Base-by-base conservation (phyloP, 2,888 invertebrate genomes). In the Cynaeus angustus region DNA sequence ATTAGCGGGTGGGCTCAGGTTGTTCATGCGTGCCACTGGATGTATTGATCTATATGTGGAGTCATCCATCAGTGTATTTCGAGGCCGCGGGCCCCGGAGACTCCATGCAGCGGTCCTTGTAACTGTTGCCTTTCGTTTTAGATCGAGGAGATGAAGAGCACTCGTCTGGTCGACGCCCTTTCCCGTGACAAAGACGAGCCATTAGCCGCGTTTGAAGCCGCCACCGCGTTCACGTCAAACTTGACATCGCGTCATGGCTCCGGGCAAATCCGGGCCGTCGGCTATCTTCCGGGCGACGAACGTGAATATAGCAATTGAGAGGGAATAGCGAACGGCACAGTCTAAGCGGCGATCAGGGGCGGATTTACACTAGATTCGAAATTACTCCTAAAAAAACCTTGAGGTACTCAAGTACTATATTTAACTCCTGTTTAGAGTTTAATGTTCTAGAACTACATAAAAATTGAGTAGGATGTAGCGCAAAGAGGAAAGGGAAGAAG, bases 1-100 rank as follows among this genome's bases (percentile, higher is more conserved):
- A 82, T 82, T 82, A 83, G 79, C 79, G 78, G 75, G 71, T 74
- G 71, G 75, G 73, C 70, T 74, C 74, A 72, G 79, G 79, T 80
- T 82, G 82, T 82, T 81, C 82, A 82, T 83, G 83, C 83, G 83
- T 83, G 83, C 77, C 80, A 74, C 76, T 77, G 78, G 78, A 80
- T 81, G 82, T 82, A 83, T 83, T 82, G 83, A 83, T 83, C 82
- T 82, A 82, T 81, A 81, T 82, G 81, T 83, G 81, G 81, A 83
- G 83, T 82, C 83, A 83, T 83, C 83, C 83, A 83, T 83, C 83
- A 83, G 81, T 81, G 79, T 81, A 81, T 81, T 79, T 80, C 79
- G 75, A 78, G 76, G 77, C 75, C 76, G 76, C 74, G 76, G 78
- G 79, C 79, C 77, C 78, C 76, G 75, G 78, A 77, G 79, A 75